These are phyloP conservation scores for Siniperca undulata DNA, from an alignment of 2,797 vertebrate species.

Conservation along the genomic window DNA sequence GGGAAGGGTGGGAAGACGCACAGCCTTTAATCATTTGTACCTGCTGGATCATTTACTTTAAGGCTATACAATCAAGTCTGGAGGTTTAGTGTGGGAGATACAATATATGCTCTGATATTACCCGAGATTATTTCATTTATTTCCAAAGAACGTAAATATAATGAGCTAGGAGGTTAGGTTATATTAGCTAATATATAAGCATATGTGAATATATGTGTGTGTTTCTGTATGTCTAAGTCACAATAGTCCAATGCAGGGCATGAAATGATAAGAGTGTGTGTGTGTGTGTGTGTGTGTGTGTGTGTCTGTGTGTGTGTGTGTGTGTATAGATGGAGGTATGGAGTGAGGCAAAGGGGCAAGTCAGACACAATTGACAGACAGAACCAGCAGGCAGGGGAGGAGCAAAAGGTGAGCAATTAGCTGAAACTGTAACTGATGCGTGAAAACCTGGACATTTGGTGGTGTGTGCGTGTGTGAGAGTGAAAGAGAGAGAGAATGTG, in stretches of 20 bases:
- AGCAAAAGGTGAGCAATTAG: conserved; percentile 49
- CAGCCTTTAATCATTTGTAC: conserved; percentile 3
- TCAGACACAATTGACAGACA: conserved; percentile 5
- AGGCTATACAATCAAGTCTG: background rate
- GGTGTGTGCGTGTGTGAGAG: background rate
- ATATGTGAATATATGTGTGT: background rate
- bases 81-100: background rate
- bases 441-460: conserved; percentile 8
- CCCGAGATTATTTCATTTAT: background rate
- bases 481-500: background rate
- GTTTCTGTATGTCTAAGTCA: background rate
- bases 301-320: conserved; percentile 2
- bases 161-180: background rate
- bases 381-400: background rate
- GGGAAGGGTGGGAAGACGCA: background rate
- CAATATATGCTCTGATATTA: background rate
- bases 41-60: background rate
- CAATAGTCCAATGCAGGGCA: conserved; percentile 6
- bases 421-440: background rate
- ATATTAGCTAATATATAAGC: too few species aligned
- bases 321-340: background rate
- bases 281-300: background rate
- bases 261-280: background rate
- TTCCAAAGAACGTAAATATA: background rate
- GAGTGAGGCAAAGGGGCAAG: background rate